Conservation (phyloP, 2,113 vertebrate species). For the Physeter macrocephalus region DNA sequence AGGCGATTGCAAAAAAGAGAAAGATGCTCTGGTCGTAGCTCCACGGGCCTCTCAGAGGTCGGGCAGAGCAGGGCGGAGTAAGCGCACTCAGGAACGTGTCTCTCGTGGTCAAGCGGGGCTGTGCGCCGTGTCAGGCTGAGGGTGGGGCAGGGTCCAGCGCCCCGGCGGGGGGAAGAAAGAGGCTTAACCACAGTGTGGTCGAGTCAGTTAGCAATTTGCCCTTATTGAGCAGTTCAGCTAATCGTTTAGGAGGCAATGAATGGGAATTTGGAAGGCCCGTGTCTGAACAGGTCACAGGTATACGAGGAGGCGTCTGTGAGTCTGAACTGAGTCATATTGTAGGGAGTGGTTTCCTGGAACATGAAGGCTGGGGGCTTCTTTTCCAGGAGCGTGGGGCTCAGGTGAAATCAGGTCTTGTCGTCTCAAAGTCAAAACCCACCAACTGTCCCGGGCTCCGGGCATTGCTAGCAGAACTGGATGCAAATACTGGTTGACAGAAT, state of each 20-base stretch:
- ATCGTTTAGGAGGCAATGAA: not conserved
- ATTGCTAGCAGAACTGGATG: fast-evolving
- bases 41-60: not conserved
- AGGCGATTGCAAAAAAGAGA: not conserved
- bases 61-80: not conserved
- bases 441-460: not conserved
- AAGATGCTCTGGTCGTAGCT: fast-evolving
- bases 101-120: fast-evolving
- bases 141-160: not conserved
- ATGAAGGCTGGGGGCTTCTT: not conserved
- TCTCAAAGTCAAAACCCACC: not conserved
- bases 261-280: fast-evolving
- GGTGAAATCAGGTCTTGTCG: fast-evolving
- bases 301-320: fast-evolving
- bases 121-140: fast-evolving
- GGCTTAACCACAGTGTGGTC: fast-evolving
- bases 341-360: not conserved
- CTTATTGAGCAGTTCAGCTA: fast-evolving
- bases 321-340: fast-evolving
- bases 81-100: not conserved
- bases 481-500: fast-evolving
- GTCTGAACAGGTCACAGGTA: not conserved
- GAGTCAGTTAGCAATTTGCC: no score
- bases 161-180: not conserved
- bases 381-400: not conserved